A percentile compares a stretch with the other conserved stretches of the same genome.
These are phyloP conservation scores for Asobara japonica DNA, from an alignment of 1,140 invertebrate species.

Conservation along the genomic window DNA sequence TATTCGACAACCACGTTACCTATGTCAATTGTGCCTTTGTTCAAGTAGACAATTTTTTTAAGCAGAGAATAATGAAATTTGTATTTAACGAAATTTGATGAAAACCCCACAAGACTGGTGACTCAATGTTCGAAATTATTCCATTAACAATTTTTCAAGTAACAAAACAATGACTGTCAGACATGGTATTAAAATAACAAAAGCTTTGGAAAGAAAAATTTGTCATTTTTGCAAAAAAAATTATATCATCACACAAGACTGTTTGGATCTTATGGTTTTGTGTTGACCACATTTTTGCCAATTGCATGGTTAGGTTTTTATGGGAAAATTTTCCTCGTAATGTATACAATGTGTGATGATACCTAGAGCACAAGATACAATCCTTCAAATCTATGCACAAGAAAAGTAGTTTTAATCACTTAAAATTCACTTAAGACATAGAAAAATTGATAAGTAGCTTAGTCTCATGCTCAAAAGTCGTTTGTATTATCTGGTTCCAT, in stretches of 20 bases:
- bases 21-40: conserved; percentile 57
- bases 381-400: conserved; percentile 8
- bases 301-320: conserved; percentile 12
- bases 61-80: conserved; percentile 18
- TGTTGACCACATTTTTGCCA: background rate
- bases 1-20: conserved; percentile 43
- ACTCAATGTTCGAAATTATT: background rate
- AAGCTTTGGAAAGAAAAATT: background rate
- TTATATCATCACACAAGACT: conserved; percentile 29
- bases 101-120: conserved; percentile 8
- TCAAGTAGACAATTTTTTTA: conserved; percentile 47
- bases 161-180: background rate
- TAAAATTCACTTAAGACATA: background rate
- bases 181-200: conserved; percentile 5
- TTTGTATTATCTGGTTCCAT: too few species aligned
- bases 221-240: background rate
- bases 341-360: background rate
- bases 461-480: conserved; percentile 8
- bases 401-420: background rate
- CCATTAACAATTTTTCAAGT: conserved; percentile 9
- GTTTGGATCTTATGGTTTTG: conserved; percentile 16
- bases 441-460: background rate
- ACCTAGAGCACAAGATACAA: background rate
- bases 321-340: background rate
- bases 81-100: background rate